Percentiles rank a stretch among this genome's conserved stretches.
phyloP scores from a whole-genome alignment of 2,888 invertebrate species.

The Platycheirus rosarum region DNA sequence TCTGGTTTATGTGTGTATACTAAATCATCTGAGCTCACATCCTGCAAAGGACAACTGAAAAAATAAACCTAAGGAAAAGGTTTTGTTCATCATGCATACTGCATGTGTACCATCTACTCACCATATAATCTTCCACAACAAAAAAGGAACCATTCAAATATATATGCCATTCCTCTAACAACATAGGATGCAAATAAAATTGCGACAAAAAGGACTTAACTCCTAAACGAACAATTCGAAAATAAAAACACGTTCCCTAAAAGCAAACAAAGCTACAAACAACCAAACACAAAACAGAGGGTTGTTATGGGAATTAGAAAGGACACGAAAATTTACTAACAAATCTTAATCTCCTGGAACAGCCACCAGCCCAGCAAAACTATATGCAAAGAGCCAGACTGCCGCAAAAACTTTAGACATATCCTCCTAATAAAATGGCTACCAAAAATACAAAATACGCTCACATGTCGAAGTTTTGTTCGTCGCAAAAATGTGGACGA shows the following conservation, averaged over 20 bases:
- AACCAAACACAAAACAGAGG: conserved; percentile 9
- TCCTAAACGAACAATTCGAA: conserved; percentile 10
- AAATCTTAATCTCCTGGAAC: conserved; percentile 50
- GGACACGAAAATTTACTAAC: conserved; percentile 60
- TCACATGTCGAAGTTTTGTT: conserved; percentile 57
- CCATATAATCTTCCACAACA: conserved; percentile 47
- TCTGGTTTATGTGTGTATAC: conserved; percentile 44
- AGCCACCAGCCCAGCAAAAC: conserved; percentile 4
- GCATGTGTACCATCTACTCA: conserved; percentile 47
- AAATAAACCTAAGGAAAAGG: conserved; percentile 22
- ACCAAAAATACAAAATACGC: conserved; percentile 36
- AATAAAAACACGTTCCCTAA: neutral
- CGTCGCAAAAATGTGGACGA: conserved; percentile 46
- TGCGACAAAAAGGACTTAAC: conserved; percentile 21
- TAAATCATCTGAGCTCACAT: conserved; percentile 44
- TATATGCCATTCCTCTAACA: neutral
- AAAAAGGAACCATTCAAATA: neutral
- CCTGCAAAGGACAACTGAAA: conserved; percentile 39
- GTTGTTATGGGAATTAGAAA: conserved; percentile 42
- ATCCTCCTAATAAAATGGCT: conserved; percentile 57
- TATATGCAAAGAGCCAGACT: conserved; percentile 55
- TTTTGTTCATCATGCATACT: conserved; percentile 42
- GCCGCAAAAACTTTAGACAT: conserved; percentile 65
- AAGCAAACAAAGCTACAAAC: conserved; percentile 4
- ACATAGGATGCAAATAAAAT: conserved; percentile 54